phyloP scores from a whole-genome alignment of 2,113 vertebrate species.

The Ornithorhynchus anatinus region DNA sequence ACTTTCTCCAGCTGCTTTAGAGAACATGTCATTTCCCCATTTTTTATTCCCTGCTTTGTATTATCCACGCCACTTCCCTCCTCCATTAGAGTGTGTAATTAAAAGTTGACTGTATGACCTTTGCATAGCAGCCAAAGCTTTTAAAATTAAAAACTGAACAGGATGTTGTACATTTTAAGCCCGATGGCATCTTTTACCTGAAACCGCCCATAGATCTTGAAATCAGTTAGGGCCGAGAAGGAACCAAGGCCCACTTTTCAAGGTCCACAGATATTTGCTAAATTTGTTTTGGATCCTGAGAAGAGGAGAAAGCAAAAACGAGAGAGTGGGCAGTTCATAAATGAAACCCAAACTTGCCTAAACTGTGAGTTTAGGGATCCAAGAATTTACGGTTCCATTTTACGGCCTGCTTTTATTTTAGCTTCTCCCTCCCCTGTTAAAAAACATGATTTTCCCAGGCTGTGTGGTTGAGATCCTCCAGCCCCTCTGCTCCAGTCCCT shows the following conservation, averaged over 20 bases:
- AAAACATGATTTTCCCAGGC: background rate
- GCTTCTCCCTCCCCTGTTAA: constrained; percentile 9
- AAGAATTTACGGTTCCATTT: constrained; percentile 40
- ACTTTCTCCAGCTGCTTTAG: too few species aligned
- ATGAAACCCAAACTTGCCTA: constrained; percentile 60
- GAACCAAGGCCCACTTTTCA: constrained; percentile 41
- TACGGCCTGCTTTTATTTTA: constrained; percentile 5
- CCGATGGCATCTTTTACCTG: constrained; percentile 28
- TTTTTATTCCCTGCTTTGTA: too few species aligned
- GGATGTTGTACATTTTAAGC: constrained; percentile 27
- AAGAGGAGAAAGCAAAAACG: constrained; percentile 51
- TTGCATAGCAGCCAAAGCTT: background rate
- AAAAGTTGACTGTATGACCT: too few species aligned
- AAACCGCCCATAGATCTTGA: too few species aligned
- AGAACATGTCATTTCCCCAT: too few species aligned
- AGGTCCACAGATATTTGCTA: constrained; percentile 52
- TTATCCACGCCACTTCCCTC: too few species aligned
- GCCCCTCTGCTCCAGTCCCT: background rate
- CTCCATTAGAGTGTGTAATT: too few species aligned
- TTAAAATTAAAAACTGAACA: constrained; percentile 24
- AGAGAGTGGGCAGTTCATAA: constrained; percentile 55
- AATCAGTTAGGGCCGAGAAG: too few species aligned
- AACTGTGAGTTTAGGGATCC: constrained; percentile 47
- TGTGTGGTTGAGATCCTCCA: background rate
- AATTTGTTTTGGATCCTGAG: constrained; percentile 49